These are phyloP conservation scores for Florisuga fusca DNA, from an alignment of 2,797 vertebrate genomes.

Conservation along the genomic window DNA sequence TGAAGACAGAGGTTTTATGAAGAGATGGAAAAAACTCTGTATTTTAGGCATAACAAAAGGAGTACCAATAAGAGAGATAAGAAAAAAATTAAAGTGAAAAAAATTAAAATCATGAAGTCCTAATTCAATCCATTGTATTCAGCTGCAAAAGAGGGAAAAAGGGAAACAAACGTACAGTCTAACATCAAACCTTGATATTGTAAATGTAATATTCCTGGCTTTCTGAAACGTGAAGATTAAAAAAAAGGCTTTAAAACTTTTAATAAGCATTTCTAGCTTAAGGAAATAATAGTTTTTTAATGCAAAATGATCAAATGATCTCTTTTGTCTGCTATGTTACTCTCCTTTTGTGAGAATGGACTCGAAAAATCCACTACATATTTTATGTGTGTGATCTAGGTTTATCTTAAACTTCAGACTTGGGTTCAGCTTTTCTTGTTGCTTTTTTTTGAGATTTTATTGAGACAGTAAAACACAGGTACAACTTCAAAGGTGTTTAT, in stretches of 20 bases:
- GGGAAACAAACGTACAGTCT: neutral
- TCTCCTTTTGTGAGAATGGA: neutral
- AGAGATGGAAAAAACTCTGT: neutral
- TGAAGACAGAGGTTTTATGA: neutral
- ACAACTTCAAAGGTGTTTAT: conserved; percentile 49
- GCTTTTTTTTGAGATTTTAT: neutral
- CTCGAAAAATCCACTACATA: neutral
- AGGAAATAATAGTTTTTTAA: neutral
- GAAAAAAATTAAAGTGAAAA: neutral
- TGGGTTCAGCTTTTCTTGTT: neutral
- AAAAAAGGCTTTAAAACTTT: neutral
- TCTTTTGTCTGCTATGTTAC: neutral
- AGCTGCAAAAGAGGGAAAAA: neutral
- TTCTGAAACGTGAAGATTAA: neutral
- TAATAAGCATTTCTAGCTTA: neutral
- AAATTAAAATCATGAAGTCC: too few relatives aligned
- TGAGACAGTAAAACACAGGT: conserved; percentile 22
- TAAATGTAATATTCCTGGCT: neutral
- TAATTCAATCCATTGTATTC: neutral
- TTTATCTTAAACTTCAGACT: conserved; percentile 35
- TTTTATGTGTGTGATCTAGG: neutral
- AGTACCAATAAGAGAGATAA: neutral
- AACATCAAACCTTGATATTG: neutral
- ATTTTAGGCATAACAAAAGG: neutral
- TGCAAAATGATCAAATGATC: neutral